phyloP scores from a whole-genome alignment of 1,140 invertebrate genomes.

The Camponotus floridanus region DNA sequence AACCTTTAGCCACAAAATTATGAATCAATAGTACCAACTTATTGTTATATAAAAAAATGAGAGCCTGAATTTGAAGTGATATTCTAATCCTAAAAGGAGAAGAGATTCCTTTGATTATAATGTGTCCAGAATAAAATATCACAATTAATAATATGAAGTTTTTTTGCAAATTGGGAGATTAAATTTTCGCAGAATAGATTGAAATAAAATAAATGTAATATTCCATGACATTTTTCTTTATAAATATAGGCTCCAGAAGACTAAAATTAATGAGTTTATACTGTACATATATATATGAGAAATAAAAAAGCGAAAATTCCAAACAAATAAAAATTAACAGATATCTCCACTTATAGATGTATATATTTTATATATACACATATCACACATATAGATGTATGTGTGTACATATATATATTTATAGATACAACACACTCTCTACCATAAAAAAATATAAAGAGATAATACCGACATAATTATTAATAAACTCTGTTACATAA shows the following conservation, averaged over 20 bases:
- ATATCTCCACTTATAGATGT: background rate
- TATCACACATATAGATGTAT: background rate
- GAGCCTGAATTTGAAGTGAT: background rate
- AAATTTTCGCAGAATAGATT: background rate
- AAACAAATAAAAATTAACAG: background rate
- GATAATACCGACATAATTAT: constrained; percentile 6
- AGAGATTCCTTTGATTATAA: no score
- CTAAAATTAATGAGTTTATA: no score
- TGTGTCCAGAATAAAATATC: no score
- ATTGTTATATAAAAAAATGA: background rate
- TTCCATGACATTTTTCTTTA: background rate
- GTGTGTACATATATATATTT: background rate
- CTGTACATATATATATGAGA: background rate
- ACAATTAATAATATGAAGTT: no score
- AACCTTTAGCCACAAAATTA: background rate
- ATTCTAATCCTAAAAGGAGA: no score
- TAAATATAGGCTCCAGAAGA: background rate
- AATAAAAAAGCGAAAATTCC: no score
- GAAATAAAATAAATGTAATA: background rate
- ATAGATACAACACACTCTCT: background rate
- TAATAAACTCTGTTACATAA: constrained; percentile 32
- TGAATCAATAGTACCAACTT: background rate
- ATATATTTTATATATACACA: no score
- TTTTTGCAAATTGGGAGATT: no score
- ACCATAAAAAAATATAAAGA: constrained; percentile 36